These are phyloP conservation scores for Gnatocerus cornutus DNA, from an alignment of 2,888 invertebrate genomes.

Conservation along the genomic window DNA sequence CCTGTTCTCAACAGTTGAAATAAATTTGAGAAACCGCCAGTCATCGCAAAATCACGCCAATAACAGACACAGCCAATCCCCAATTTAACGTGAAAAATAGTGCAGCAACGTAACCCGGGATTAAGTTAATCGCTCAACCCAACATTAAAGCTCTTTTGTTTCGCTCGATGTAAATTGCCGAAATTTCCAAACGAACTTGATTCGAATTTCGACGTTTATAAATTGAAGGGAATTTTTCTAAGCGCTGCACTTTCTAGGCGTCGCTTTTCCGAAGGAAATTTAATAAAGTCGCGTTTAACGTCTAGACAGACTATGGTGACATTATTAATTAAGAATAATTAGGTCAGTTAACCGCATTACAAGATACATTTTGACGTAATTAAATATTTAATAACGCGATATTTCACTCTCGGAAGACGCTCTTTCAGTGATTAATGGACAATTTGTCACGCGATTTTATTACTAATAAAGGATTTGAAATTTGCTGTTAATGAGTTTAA, in stretches of 20 bases:
- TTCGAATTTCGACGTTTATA: slow-evolving; percentile 7
- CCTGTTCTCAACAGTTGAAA: too few species aligned
- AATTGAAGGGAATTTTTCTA: slow-evolving; percentile 13
- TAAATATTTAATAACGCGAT: slow-evolving; percentile 32
- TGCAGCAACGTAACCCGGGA: slow-evolving; percentile 10
- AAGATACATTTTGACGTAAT: slow-evolving; percentile 35
- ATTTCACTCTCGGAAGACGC: too few species aligned
- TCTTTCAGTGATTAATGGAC: background rate
- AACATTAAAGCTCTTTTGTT: slow-evolving; percentile 18
- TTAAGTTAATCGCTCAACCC: slow-evolving; percentile 8
- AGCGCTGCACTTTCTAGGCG: slow-evolving; percentile 10
- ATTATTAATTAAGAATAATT: slow-evolving; percentile 43
- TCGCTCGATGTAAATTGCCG: background rate
- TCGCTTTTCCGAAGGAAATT: slow-evolving; percentile 37
- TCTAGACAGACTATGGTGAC: slow-evolving; percentile 44
- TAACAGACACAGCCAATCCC: background rate
- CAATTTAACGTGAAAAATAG: slow-evolving; percentile 10
- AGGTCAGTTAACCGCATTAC: slow-evolving; percentile 40
- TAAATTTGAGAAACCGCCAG: background rate
- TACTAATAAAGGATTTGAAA: background rate
- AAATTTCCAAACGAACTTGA: slow-evolving; percentile 12
- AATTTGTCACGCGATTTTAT: background rate
- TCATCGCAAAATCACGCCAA: background rate
- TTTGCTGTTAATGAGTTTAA: slow-evolving; percentile 10
- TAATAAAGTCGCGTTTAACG: slow-evolving; percentile 38